Base-by-base conservation (phyloP, 2,888 invertebrate species). In the Leucoma salicis region DNA sequence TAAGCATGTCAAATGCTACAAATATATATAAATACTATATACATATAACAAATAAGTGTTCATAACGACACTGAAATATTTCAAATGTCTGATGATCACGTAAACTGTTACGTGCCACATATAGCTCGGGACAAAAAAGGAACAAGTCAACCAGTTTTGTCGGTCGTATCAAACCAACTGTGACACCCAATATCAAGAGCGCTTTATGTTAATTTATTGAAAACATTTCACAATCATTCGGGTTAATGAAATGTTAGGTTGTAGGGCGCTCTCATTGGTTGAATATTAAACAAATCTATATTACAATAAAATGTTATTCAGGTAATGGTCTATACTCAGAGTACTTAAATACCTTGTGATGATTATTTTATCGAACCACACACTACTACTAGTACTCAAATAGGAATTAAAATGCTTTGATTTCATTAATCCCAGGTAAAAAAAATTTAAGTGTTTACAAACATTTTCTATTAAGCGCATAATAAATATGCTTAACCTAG, bases 91-190 rank as follows among this genome's bases (percentile, higher is more conserved):
- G 45, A 49, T 39, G 41, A 55, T 41, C 45, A 49, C 43, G 46
- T 56, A 44, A 56, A 55, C 39, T 53, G 55, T 53, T 35, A 50
- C 46, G 60, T 49, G 56, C 62, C 53, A 56, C 38, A 56, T 57
- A 56, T 42, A 34, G 11, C 42, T 33, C 27, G 38, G 42, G 38
- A 45, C 44, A 53, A 49, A 59, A 54, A 56, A 46, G 42, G 43
- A 51, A 39, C 35, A 31, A 42, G 49, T 28, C 15, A 29, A 44
- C 31, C 24, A 39, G 45, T 46, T 31, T 50, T 36, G 39, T 44
- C 28, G 42, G 46, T 32, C 35, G 35, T 36, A 44, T 31, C 42
- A 39, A 53, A 25, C 34, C 50, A 41, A 53, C 42, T 42, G 53
- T 46, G 36, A 33, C 35, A 49, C 37, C 14, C 41, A 39, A 44